Conservation (phyloP, 2,797 vertebrate genomes). For the Gallinago nigripennis region DNA sequence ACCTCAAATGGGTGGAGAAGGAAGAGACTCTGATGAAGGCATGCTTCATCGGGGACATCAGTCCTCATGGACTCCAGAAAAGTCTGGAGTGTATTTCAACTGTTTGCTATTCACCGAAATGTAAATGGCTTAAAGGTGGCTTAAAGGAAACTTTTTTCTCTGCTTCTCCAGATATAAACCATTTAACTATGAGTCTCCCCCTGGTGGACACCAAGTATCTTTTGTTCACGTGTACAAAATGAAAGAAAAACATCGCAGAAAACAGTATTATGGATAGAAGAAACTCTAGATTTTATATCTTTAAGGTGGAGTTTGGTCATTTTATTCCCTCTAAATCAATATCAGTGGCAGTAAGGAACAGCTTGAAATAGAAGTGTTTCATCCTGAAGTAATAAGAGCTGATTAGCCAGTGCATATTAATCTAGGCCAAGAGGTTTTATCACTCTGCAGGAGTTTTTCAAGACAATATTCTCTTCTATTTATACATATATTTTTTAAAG, state of each 20-base stretch:
- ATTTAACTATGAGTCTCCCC: not conserved
- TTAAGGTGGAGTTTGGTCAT: constrained; percentile 7
- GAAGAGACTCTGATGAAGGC: not conserved
- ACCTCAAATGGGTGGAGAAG: not conserved
- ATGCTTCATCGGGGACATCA: not conserved
- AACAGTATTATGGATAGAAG: not conserved
- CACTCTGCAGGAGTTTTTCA: constrained; percentile 52
- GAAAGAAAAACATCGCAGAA: not conserved
- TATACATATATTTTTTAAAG: not conserved
- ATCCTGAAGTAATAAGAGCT: constrained; percentile 47
- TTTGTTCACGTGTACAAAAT: not conserved
- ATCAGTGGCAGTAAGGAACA: constrained; percentile 26
- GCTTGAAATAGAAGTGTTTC: not conserved
- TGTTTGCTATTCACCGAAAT: not conserved
- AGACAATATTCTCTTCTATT: constrained; percentile 36
- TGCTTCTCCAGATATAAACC: not conserved
- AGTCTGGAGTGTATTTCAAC: not conserved
- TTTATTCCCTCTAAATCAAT: constrained; percentile 48
- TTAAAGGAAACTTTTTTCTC: not conserved
- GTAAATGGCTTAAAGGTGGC: not conserved
- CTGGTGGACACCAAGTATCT: not conserved
- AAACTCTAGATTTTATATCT: not conserved
- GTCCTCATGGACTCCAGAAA: not conserved
- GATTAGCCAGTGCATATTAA: constrained; percentile 35
- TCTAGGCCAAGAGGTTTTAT: constrained; percentile 49